A percentile compares a stretch with the other conserved stretches of the same genome.
These are phyloP conservation scores for Sympetrum striolatum DNA, from an alignment of 2,888 invertebrate genomes.

Conservation along the genomic window DNA sequence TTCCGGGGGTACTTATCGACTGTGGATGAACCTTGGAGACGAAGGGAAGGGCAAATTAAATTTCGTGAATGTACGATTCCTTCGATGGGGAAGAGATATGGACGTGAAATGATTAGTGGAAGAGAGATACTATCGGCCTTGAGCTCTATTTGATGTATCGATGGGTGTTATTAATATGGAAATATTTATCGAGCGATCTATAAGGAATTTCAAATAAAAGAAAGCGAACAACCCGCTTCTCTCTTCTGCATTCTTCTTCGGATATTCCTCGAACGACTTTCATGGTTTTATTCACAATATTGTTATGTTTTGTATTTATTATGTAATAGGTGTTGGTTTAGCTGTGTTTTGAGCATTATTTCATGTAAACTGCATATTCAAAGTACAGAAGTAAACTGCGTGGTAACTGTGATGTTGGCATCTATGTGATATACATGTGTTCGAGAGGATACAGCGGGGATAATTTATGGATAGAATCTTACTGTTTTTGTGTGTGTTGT, in stretches of 20 bases:
- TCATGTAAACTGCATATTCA: too few species aligned
- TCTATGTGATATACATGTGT: too few species aligned
- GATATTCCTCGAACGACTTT: too few species aligned
- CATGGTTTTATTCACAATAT: too few species aligned
- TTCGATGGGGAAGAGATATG: neutral
- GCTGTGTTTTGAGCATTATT: too few species aligned
- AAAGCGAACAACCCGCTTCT: neutral
- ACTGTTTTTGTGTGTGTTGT: too few species aligned
- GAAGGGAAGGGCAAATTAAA: slow-evolving; percentile 1
- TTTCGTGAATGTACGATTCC: slow-evolving; percentile 1
- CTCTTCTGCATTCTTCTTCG: neutral
- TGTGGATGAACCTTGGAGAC: neutral
- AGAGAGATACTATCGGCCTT: neutral
- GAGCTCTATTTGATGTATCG: neutral
- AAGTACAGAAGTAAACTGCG: too few species aligned
- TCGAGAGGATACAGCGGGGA: too few species aligned
- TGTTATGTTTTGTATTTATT: too few species aligned
- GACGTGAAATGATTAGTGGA: neutral
- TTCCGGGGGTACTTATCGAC: neutral
- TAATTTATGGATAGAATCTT: too few species aligned
- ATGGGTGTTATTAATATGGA: neutral
- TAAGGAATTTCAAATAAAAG: neutral
- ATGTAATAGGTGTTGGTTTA: too few species aligned
- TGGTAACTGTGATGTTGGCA: too few species aligned
- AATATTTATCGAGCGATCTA: neutral